A percentile compares a stretch with the other conserved stretches of the same genome.
These are phyloP conservation scores for Cyrtorhinus lividipennis DNA, from an alignment of 1,140 invertebrate genomes.

Conservation along the genomic window DNA sequence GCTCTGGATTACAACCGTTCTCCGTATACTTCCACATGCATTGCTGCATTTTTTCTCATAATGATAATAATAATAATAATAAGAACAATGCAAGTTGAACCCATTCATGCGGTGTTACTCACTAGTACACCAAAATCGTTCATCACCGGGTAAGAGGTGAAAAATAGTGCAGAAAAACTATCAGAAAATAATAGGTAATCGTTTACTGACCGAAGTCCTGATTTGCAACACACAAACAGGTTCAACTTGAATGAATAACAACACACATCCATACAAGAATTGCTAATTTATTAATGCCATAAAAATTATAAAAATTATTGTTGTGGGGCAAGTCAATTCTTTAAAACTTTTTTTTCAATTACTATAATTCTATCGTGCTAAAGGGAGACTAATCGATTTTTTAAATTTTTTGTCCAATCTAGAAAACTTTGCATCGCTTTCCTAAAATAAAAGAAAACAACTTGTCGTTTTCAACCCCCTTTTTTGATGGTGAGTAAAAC, in stretches of 20 bases:
- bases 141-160: too few species aligned
- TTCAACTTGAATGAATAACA: conserved; percentile 19
- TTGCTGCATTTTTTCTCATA: conserved; percentile 20
- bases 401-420: not conserved
- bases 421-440: not conserved
- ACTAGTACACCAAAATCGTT: not conserved
- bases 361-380: conserved; percentile 18
- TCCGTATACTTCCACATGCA: conserved; percentile 22
- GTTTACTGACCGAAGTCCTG: not conserved
- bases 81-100: conserved; percentile 20
- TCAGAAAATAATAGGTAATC: too few species aligned
- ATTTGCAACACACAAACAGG: conserved; percentile 17
- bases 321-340: conserved; percentile 21
- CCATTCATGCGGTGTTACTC: conserved; percentile 17
- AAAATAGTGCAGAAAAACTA: conserved; percentile 1
- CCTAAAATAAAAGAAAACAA: not conserved
- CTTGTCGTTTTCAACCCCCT: not conserved
- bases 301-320: conserved; percentile 23
- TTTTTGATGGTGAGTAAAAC: too few species aligned
- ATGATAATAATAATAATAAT: conserved; percentile 18
- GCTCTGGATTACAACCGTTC: conserved; percentile 23
- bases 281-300: conserved; percentile 20
- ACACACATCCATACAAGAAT: conserved; percentile 20
- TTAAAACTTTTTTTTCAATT: conserved; percentile 14
- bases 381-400: conserved; percentile 14